phyloP scores from a whole-genome alignment of 2,113 vertebrate species.

The Ia io region DNA sequence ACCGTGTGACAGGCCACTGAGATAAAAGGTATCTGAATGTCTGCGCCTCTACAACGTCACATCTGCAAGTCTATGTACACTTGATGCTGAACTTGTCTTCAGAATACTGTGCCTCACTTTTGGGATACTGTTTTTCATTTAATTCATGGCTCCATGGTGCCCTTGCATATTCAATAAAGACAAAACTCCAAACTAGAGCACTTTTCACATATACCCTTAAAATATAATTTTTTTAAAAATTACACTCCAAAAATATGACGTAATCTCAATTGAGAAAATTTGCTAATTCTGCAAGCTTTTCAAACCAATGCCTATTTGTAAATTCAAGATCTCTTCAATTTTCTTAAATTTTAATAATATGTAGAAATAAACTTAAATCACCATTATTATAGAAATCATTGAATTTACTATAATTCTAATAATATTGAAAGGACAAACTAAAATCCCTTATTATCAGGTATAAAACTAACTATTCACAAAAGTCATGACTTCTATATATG shows the following conservation, averaged over 20 bases:
- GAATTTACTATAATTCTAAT: slow-evolving; percentile 27
- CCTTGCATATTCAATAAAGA: not conserved
- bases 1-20: not conserved
- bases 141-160: not conserved
- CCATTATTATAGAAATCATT: not conserved
- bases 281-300: slow-evolving; percentile 1
- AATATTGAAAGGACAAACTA: not conserved
- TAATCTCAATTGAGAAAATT: not conserved
- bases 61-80: not conserved
- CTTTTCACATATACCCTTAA: not conserved
- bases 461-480: slow-evolving; percentile 21
- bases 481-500: not conserved
- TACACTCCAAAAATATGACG: not conserved
- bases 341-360: slow-evolving; percentile 23
- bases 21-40: not conserved
- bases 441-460: slow-evolving; percentile 16
- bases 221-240: not conserved
- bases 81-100: not conserved
- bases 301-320: slow-evolving; percentile 30
- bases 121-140: not conserved
- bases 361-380: not conserved
- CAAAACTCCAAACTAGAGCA: not conserved
- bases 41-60: accelerated
- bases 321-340: not conserved
- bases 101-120: not conserved